Evolutionary conservation across 2,888 invertebrate species (phyloP), one percentile per base, ranked within the genome.

Genomic region (Brachypalpus laphriformis): DNA sequence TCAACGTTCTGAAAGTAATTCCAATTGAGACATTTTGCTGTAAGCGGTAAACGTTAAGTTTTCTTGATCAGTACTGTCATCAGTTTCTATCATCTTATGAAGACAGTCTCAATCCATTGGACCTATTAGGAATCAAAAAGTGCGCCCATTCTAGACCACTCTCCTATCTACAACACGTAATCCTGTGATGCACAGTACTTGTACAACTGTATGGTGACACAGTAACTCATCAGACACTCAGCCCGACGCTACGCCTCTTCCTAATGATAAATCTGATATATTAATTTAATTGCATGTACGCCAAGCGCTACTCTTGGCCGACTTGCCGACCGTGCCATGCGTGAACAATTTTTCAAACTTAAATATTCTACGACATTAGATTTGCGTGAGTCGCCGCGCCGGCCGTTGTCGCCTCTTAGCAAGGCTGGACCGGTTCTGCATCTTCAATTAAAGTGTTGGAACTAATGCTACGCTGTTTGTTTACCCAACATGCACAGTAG

Each of bases 281-380:
- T 77, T 82, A 77, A 82, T 82, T 82, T 72, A 82, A 82, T 82
- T 77, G 77, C 82, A 82, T 82, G 72, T 72, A 82, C 77, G 66
- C 66, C 59, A 82, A 77, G 31, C 76, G 28, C 31, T 75, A 42
- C 31, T 34, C 56, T 22, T 16, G 2, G 14, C 31, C 37, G 25
- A 34, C 49, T 3, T 18, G 9, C 7, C 34, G 25, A 34, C 40
- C 75, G 75, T 71, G 82, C 59, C 57, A 65, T 80, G 85, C 59
- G 59, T 66, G 45, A 59, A 65, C 65, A 59, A 71, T 71, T 81
- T 81, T 68, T 78, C 74, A 75, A 80, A 70, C 70, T 74, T 68
- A 63, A 81, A 72, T 76, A 66, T 71, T 68, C 54, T 68, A 56
- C 47, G 31, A 68, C 61, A 76, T 81, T 75, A 81, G 85, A 81